Evolutionary conservation across 2,113 vertebrate genomes (phyloP).

Genomic region (Illadopsis cleaveri): DNA sequence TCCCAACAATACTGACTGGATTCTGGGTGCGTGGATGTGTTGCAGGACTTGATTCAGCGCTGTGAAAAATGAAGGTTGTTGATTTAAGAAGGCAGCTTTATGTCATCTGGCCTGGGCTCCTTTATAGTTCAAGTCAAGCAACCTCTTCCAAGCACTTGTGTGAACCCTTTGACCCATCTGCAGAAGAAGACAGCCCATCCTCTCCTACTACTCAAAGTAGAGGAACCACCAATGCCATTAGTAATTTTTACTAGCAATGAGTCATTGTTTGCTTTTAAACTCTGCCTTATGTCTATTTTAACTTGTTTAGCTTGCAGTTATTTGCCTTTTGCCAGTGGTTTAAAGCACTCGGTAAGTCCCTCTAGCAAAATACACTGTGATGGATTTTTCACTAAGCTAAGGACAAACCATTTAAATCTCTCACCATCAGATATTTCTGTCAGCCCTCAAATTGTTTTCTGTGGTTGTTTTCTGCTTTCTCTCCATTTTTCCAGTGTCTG

Average conservation of each 20-base stretch:
- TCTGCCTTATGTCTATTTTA: conserved; percentile 46
- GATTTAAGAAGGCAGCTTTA: not conserved
- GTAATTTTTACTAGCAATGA: conserved; percentile 27
- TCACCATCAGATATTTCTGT: not conserved
- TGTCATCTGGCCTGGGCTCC: not conserved
- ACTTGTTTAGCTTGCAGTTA: conserved; percentile 6
- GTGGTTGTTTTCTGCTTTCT: not conserved
- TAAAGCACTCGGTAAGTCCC: not conserved
- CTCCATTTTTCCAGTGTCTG: not conserved
- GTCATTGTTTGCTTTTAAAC: conserved; percentile 40
- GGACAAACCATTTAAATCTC: not conserved
- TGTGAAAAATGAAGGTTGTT: not conserved
- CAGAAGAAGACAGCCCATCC: not conserved
- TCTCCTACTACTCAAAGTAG: not conserved
- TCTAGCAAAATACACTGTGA: not conserved
- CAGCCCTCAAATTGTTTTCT: not conserved
- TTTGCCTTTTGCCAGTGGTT: conserved; percentile 33
- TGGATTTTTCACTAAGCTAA: not conserved
- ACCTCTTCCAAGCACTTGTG: not conserved
- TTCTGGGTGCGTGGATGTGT: not conserved
- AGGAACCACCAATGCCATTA: conserved; percentile 8
- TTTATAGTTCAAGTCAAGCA: not conserved
- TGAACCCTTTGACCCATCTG: not conserved
- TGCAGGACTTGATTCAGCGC: not conserved
- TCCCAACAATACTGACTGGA: not conserved